Evolutionary conservation across 1,140 invertebrate genomes (phyloP), one percentile per base, ranked within the genome.

Genomic region (Drosophila kanapiae): DNA sequence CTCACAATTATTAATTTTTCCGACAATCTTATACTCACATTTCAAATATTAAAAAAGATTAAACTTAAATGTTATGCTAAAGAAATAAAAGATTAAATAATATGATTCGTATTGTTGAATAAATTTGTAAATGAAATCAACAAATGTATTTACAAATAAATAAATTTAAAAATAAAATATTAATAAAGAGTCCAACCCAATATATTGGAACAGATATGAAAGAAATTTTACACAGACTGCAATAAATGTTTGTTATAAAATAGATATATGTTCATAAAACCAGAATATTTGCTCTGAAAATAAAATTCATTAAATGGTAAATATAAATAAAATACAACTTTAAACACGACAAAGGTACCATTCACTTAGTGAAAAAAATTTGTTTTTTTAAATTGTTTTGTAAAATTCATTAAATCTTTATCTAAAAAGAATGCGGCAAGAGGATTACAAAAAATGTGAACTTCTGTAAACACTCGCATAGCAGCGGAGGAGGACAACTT

Each of bases 401-500:
- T 9, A 35, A 65, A 45, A 35, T 45, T 35, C 14, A 29, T 62
- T 33, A 45, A 27, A 16, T 14, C 8, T 16, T 56, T 29, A 6
- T 14, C 4, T 31, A 33, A 53, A 65, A 29, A 37, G 4, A 23
- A 14, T n/a, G 1, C 18, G 18, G 0, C 37, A 23, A 54, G 23
- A 11, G 33, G 33, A 37, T 37, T 23, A 35, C 10, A 53, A 67
- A 63, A 16, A 35, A 7, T 61, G 7, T 42, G 23, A 42, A 18
- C 45, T 51, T 29, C 13, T 54, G 37, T 11, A 49, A 70, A 53
- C 27, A 33, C n/a, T 33, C 10, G 7, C 14, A 31, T 23, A 60
- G n/a, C 40, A 16, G 29, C 9, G 9, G 37, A 29, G 16, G 31
- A 31, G 40, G 48, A 63, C 35, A 56, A 75, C 18, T 49, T 63